Evolutionary conservation across 2,888 invertebrate genomes (phyloP), one percentile per base, ranked within the genome.

Genomic region (Syrphus vitripennis): DNA sequence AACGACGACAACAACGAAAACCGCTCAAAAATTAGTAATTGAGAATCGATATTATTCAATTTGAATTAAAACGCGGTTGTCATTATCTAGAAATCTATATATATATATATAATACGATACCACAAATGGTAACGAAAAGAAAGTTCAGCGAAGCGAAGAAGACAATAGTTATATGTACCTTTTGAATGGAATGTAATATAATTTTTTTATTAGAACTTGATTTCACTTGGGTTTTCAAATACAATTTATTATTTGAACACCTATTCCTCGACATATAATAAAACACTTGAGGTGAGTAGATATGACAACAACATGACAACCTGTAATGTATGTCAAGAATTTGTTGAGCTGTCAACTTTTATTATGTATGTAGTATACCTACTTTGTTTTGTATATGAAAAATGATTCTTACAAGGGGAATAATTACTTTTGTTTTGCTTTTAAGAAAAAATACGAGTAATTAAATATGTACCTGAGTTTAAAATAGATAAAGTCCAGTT

Each of bases 1-100:
- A 40, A 61, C 40, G 9, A 26, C n/a, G 16, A 40, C 40, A 61
- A 34, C 21, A 59, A 59, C 19, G 2, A 31, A 59, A 19, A 19
- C 24, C 50, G 5, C 12, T 37, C 14, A 34, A 37, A n/a, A 59
- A 34, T 14, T 1, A 21, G 21, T 59, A 59, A 59, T 59, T 59
- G 77, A 77, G 71, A 71, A 59, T 77, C 71, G 57, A 72, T 72
- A 31, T n/a, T n/a, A 65, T 77, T 82, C 57, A 77, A 78, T 53
- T 82, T 59, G 50, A 78, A 59, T 40, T 50, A 59, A 34, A 37
- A 59, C 71, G 57, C 63, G 26, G 26, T 26, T 63, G 63, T 63
- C 63, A 63, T 63, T 63, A 63, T 61, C 24, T 37, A 61, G 4
- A 16, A 40, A 16, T 5, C 4, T 34, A 34, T 10, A 34, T 34